phyloP scores from a whole-genome alignment of 2,113 vertebrate genomes.

The Eupsittula cactorum region DNA sequence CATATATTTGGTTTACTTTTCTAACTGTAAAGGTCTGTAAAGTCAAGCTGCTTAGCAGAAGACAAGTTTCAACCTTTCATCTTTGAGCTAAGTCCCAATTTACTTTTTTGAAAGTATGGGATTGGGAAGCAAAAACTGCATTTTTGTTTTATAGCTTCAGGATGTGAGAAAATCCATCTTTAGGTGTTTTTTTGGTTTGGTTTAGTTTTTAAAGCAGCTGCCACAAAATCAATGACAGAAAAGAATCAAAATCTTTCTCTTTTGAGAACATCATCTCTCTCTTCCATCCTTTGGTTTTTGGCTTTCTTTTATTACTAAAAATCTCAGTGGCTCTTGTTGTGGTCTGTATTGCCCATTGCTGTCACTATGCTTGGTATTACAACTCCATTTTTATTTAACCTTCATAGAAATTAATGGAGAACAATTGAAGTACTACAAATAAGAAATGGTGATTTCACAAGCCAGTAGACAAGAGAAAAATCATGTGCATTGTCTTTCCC shows the following conservation, averaged over 20 bases:
- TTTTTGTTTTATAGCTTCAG: background rate
- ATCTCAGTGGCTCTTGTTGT: background rate
- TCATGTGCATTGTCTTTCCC: background rate
- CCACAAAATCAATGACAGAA: background rate
- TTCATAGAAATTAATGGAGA: conserved; percentile 4
- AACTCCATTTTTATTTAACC: background rate
- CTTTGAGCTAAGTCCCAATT: background rate
- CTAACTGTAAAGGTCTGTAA: background rate
- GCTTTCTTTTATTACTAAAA: background rate
- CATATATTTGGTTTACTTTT: background rate
- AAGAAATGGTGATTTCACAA: conserved; percentile 15
- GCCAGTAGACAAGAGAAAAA: background rate
- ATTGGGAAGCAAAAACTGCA: background rate
- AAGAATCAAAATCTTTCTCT: background rate
- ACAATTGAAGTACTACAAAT: background rate
- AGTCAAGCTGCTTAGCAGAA: background rate
- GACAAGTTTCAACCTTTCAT: background rate
- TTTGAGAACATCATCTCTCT: background rate
- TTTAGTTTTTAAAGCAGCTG: background rate
- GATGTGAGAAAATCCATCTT: background rate
- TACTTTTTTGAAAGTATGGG: background rate
- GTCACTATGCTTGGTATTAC: background rate
- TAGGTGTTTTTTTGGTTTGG: background rate
- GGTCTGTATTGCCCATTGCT: background rate
- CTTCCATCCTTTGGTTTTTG: background rate